Conservation (phyloP, 2,888 invertebrate species). For the Cybosia mesomella region DNA sequence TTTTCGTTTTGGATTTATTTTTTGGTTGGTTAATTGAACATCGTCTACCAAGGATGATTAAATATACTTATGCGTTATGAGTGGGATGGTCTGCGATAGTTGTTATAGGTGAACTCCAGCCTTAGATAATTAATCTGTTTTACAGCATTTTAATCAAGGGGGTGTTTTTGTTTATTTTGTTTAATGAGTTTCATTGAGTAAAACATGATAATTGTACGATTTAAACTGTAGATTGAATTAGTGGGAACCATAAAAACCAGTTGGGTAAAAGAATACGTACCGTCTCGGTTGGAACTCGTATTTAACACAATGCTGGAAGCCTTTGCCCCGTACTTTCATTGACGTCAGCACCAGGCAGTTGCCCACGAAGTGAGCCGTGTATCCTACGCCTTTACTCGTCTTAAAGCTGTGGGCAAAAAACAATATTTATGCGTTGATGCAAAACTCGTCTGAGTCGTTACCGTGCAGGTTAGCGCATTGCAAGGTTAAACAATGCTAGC, state of each 20-base stretch:
- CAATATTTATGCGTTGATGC: background rate
- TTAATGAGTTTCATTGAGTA: no score
- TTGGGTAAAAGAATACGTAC: slow-evolving; percentile 53
- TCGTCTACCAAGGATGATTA: background rate
- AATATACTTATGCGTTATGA: background rate
- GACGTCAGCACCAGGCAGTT: slow-evolving; percentile 99
- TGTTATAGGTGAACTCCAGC: no score
- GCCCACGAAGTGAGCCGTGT: slow-evolving; percentile 99
- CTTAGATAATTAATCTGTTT: no score
- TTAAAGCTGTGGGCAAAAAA: slow-evolving; percentile 92
- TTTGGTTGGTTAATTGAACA: background rate
- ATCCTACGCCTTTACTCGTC: slow-evolving; percentile 99
- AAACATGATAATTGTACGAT: no score
- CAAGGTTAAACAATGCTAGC: no score
- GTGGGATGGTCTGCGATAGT: no score
- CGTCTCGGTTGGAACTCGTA: slow-evolving; percentile 99
- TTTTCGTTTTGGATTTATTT: slow-evolving; percentile 7
- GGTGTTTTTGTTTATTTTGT: no score
- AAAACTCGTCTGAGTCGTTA: no score
- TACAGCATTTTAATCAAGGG: no score
- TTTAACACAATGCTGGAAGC: slow-evolving; percentile 99
- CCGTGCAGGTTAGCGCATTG: no score
- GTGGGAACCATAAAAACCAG: background rate
- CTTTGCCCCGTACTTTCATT: slow-evolving; percentile 99
- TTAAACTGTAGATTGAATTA: no score